Evolutionary conservation across 2,113 vertebrate genomes (phyloP).

Genomic region (Nansenia antarctica): DNA sequence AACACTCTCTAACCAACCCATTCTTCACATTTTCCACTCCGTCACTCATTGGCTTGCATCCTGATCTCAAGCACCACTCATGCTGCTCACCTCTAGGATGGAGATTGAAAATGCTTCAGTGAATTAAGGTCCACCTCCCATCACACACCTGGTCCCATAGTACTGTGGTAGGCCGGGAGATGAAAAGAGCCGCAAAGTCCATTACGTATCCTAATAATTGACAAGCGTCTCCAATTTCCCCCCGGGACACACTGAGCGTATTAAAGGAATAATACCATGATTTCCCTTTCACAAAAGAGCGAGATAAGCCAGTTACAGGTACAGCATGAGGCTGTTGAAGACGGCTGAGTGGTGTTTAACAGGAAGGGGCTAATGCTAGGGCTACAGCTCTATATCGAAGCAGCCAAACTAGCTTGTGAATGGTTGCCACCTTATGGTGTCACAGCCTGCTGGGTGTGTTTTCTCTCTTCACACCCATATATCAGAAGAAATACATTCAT

Average conservation of each 20-base stretch:
- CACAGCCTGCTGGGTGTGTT: not conserved
- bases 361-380: not conserved
- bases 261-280: constrained; percentile 51
- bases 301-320: constrained; percentile 54
- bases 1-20: constrained; percentile 51
- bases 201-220: constrained; percentile 55
- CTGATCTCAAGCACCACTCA: constrained; percentile 42
- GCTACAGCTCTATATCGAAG: not conserved
- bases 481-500: constrained; percentile 11
- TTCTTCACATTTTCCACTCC: constrained; percentile 71
- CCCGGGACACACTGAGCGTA: constrained; percentile 38
- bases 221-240: constrained; percentile 57
- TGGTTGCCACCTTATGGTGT: not conserved
- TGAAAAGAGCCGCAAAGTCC: constrained; percentile 26
- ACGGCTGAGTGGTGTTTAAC: constrained; percentile 48
- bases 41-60: constrained; percentile 56
- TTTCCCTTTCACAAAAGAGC: constrained; percentile 60
- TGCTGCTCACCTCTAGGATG: constrained; percentile 30
- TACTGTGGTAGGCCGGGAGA: constrained; percentile 23
- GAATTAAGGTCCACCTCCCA: constrained; percentile 46
- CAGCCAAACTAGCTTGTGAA: not conserved
- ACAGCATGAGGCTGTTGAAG: constrained; percentile 31
- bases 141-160: constrained; percentile 9
- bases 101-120: constrained; percentile 34
- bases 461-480: not conserved